Evolutionary conservation across 2,113 vertebrate species (phyloP), one percentile per base, ranked within the genome.

Genomic region (Nymphicus hollandicus): DNA sequence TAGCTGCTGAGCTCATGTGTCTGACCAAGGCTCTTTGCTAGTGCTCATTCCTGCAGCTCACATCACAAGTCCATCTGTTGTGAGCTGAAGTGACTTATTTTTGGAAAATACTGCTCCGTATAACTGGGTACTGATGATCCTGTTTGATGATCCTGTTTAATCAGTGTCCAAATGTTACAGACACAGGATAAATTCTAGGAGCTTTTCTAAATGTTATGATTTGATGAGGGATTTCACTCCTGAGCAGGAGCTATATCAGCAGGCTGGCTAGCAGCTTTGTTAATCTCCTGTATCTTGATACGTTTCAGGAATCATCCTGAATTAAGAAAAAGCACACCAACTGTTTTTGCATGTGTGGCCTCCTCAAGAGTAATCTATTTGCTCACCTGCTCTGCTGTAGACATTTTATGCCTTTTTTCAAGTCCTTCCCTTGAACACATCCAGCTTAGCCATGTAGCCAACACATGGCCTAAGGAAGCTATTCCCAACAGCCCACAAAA

Each of bases 201-300:
- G 78, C 35, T 91, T 91, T 96, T 94, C 84, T 89, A 92, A 97
- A 95, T 82, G 73, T 92, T 82, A 82, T 6, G 22, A 27, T 87
- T 76, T n/a, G n/a, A 89, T 52, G 28, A 91, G 41, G 31, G 58
- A 60, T 94, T 96, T 95, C 66, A 77, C 52, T 79, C 65, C 70
- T 22, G 25, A 72, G 35, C 35, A 68, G 52, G 44, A 85, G 63
- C 24, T 80, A 1, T 39, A 63, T 23, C 70, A 85, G 56, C 49
- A 91, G 43, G 16, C 73, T 79, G 52, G 50, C 65, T 65, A 28
- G 91, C 24, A 64, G 69, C 25, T 69, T 89, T 79, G 61, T 41
- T 88, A 91, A 87, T 89, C 86, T 68, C 39, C n/a, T 86, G 16
- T 56, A 64, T 84, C n/a, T 37, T 79, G 50, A 81, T 31, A 70